Evolutionary conservation across 2,113 vertebrate genomes (phyloP).

Genomic region (Scortum barcoo): DNA sequence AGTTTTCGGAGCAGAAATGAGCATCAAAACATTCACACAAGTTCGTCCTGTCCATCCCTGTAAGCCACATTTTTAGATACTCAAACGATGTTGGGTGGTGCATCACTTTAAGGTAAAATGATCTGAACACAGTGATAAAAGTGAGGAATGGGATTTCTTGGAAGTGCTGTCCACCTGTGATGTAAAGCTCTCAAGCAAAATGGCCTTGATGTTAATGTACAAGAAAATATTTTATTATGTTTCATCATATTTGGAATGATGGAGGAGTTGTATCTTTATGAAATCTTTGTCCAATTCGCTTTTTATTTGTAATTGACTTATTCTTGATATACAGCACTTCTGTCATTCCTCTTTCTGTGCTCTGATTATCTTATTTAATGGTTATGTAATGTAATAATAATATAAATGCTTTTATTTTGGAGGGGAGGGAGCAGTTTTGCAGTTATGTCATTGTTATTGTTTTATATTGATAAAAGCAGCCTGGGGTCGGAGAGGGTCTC

Average conservation of each 20-base stretch:
- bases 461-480: conserved; percentile 48
- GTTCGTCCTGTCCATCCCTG: background rate
- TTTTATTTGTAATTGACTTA: conserved; percentile 60
- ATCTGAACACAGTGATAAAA: background rate
- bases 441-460: conserved; percentile 35
- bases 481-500: conserved; percentile 18
- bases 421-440: conserved; percentile 30
- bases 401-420: conserved; percentile 52
- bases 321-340: conserved; percentile 26
- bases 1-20: background rate
- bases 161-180: background rate
- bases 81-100: background rate
- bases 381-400: conserved; percentile 58
- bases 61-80: background rate
- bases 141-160: conserved; percentile 10
- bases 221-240: conserved; percentile 41
- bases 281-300: conserved; percentile 45
- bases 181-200: conserved; percentile 56
- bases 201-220: conserved; percentile 60
- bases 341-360: conserved; percentile 58
- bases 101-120: background rate
- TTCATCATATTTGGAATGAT: conserved; percentile 44
- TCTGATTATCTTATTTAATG: conserved; percentile 74
- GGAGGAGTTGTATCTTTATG: conserved; percentile 40
- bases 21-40: background rate